Conservation (phyloP, 1,140 invertebrate genomes). For the Trypoxylus dichotomus region DNA sequence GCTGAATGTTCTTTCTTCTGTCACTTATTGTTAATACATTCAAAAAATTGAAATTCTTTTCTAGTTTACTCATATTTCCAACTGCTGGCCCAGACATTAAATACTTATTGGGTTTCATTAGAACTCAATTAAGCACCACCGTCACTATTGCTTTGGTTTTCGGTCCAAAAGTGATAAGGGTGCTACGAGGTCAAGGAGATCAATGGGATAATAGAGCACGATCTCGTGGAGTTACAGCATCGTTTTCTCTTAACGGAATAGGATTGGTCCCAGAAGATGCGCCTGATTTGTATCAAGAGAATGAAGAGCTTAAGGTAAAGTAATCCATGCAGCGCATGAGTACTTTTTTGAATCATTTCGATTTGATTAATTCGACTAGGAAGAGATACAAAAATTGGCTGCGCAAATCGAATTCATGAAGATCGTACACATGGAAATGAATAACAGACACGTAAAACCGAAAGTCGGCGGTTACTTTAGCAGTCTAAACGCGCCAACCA, state of each 20-base stretch:
- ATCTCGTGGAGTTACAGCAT: conserved; percentile 77
- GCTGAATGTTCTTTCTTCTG: too few species aligned
- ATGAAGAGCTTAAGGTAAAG: conserved; percentile 84
- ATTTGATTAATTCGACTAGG: conserved; percentile 57
- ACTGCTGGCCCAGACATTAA: conserved; percentile 86
- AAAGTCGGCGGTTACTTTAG: conserved; percentile 80
- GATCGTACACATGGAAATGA: conserved; percentile 89
- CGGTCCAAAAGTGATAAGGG: conserved; percentile 80
- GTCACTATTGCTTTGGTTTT: conserved; percentile 83
- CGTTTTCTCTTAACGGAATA: conserved; percentile 83
- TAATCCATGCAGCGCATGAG: background rate
- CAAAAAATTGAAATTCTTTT: too few species aligned
- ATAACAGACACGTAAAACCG: conserved; percentile 84
- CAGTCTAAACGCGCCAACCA: conserved; percentile 53
- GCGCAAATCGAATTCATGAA: conserved; percentile 92
- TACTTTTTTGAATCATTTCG: background rate
- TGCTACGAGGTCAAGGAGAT: conserved; percentile 80
- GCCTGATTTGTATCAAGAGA: conserved; percentile 83
- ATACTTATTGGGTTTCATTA: conserved; percentile 82
- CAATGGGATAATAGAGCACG: conserved; percentile 81
- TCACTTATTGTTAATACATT: too few species aligned
- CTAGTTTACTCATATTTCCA: conserved; percentile 80
- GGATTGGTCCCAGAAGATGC: conserved; percentile 77
- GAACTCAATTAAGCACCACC: conserved; percentile 84
- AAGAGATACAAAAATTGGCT: conserved; percentile 87